Base-by-base conservation (phyloP, 2,113 vertebrate species). In the Clinocottus analis region DNA sequence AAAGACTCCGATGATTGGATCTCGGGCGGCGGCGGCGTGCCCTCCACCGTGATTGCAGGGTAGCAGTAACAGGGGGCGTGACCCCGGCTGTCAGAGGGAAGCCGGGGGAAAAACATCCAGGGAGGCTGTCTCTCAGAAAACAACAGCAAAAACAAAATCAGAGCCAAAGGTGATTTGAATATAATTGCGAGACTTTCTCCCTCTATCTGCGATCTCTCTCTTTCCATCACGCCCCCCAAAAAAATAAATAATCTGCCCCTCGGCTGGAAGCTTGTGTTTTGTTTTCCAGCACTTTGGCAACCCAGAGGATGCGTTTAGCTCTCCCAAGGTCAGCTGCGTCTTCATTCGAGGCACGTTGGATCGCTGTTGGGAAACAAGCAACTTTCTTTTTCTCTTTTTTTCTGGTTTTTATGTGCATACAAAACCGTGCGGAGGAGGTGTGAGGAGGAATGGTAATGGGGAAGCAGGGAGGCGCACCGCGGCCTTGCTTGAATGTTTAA, bases 321-420 rank as follows among this genome's bases (percentile, higher is more conserved):
- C 79, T 70, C 75, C 49, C 88, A 93, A 92, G 89, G 92, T 93
- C 87, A 85, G 62, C 64, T 14, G 67, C 13, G 70, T 80, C 77
- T 82, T 79, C 39, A 92, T 92, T 92, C 90, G 49, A 81, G 72
- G 84, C 91, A 92, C 83, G 81, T 75, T 75, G 74, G 64, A 70
- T 75, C 86, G 79, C 79, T 76, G 76, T 56, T 73, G 53, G 80
- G 75, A 90, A 90, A 87, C 85, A 90, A 87, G 76, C 75, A 45
- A 47, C 66, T 62, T 70, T 59, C 79, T 84, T 49, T 60, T 65
- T 69, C 49, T 82, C 82, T 65, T 72, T 83, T 47, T 60, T 49
- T 41, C 43, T 31, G 56, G 11, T 56, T 21, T 49, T 1, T n/a
- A 35, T 39, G 49, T 69, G 85, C 81, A 88, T 89, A 73, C 85